Conservation (phyloP, 2,797 vertebrate species). For the Pitangus sulphuratus region DNA sequence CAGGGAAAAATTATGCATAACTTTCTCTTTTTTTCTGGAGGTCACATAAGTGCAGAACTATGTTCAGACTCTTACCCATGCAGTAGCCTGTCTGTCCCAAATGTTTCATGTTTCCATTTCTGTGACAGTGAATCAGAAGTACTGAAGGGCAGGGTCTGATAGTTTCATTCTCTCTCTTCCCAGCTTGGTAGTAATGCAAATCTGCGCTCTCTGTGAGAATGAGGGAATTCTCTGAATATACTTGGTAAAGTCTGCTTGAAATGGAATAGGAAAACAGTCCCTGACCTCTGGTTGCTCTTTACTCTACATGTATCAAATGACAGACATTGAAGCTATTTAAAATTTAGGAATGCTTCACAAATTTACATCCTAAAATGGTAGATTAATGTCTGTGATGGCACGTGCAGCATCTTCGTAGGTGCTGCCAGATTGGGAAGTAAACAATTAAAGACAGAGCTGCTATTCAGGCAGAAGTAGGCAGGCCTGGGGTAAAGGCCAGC, state of each 20-base stretch:
- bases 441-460: background rate
- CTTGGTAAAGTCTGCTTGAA: background rate
- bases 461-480: background rate
- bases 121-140: background rate
- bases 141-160: background rate
- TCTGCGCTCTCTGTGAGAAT: rapidly evolving
- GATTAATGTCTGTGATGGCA: background rate
- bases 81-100: background rate
- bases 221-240: background rate
- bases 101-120: background rate
- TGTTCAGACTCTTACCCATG: background rate
- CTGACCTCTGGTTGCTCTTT: background rate
- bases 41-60: background rate
- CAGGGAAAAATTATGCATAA: background rate
- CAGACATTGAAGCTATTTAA: background rate
- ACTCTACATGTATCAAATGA: background rate
- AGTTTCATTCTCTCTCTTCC: background rate
- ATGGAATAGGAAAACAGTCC: background rate
- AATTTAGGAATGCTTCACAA: background rate
- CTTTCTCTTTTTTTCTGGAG: background rate
- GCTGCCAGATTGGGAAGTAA: background rate
- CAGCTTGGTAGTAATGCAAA: background rate
- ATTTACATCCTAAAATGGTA: background rate
- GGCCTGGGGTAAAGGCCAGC: background rate
- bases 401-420: rapidly evolving